Evolutionary conservation across 2,113 vertebrate species (phyloP).

Genomic region (Vombatus ursinus): DNA sequence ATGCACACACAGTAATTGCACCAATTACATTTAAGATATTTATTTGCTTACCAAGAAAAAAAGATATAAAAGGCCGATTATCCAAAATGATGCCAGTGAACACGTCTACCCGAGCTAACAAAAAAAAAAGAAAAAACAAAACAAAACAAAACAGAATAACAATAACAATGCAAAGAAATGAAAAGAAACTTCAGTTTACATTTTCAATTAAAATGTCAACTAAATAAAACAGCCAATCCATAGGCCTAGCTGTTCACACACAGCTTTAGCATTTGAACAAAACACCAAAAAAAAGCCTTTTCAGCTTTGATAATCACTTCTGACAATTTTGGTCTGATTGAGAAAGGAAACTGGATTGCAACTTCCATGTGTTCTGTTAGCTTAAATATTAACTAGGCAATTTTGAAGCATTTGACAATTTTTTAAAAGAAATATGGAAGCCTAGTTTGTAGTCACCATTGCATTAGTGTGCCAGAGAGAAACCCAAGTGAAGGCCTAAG

Average conservation of each 20-base stretch:
- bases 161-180: conserved; percentile 77
- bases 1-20: conserved; percentile 79
- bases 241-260: conserved; percentile 68
- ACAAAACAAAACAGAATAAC: conserved; percentile 72
- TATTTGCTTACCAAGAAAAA: conserved; percentile 83
- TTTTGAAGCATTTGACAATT: conserved; percentile 49
- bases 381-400: conserved; percentile 52
- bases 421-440: conserved; percentile 23
- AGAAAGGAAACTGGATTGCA: conserved; percentile 74
- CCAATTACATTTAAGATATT: conserved; percentile 82
- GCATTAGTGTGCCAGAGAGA: conserved; percentile 20
- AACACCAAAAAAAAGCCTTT: conserved; percentile 74
- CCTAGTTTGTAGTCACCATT: conserved; percentile 35
- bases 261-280: conserved; percentile 71
- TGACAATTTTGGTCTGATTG: conserved; percentile 68
- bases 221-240: conserved; percentile 77
- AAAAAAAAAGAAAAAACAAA: conserved; percentile 80
- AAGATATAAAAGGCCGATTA: conserved; percentile 81
- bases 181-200: conserved; percentile 81
- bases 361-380: conserved; percentile 54
- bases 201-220: conserved; percentile 80
- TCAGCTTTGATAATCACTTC: conserved; percentile 69
- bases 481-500: neutral
- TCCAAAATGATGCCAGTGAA: conserved; percentile 81
- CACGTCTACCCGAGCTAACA: conserved; percentile 74